Conservation (phyloP, 1,140 invertebrate genomes). For the Triops cancriformis region DNA sequence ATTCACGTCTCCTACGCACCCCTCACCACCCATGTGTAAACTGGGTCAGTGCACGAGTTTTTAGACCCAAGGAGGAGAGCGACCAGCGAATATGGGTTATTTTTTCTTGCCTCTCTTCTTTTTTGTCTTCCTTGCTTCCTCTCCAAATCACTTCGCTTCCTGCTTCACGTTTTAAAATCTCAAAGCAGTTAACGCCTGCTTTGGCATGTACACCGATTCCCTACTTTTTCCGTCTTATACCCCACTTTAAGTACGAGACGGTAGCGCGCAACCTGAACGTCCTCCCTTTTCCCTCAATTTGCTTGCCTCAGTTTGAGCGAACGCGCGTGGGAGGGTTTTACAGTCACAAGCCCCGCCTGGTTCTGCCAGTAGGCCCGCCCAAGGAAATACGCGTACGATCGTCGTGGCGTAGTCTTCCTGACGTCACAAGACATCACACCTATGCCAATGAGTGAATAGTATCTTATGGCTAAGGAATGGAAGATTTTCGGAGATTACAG, state of each 20-base stretch:
- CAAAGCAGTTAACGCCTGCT: background rate
- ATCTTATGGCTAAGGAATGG: background rate
- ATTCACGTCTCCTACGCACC: background rate
- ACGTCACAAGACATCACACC: background rate
- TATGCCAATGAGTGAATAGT: background rate
- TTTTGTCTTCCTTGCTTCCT: background rate
- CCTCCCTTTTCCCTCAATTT: background rate
- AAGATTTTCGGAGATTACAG: background rate
- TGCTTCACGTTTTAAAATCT: slow-evolving; percentile 6
- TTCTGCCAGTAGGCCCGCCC: too few species aligned
- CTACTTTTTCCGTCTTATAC: too few species aligned
- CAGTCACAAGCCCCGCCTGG: too few species aligned
- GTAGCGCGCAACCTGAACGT: background rate
- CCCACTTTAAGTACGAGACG: too few species aligned
- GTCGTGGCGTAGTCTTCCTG: background rate
- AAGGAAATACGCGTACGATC: too few species aligned
- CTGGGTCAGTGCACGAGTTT: background rate
- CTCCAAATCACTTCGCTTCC: background rate
- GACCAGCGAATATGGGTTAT: background rate
- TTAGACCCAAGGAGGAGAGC: background rate
- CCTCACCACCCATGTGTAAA: background rate
- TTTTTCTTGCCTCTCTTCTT: background rate
- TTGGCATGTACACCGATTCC: background rate
- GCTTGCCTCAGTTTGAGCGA: background rate
- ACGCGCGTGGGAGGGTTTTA: background rate